Conservation (phyloP, 2,797 vertebrate species). For the Tarsius wallacei region DNA sequence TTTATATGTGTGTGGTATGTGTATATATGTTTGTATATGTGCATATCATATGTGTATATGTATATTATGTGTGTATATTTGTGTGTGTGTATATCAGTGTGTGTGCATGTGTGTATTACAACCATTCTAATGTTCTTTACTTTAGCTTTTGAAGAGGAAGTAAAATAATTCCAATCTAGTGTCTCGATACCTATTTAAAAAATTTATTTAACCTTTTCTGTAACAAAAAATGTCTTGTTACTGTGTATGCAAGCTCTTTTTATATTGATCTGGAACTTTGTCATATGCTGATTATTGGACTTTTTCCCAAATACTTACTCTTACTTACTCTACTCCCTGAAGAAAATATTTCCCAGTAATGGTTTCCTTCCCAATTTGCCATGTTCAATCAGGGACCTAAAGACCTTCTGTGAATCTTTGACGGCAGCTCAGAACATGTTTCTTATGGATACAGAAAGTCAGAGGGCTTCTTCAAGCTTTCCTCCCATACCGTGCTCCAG, state of each 20-base stretch:
- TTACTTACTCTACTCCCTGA: neutral
- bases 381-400: neutral
- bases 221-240: slow-evolving; percentile 7
- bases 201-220: neutral
- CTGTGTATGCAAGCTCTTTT: neutral
- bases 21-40: neutral
- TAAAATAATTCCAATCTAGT: neutral
- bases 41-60: neutral
- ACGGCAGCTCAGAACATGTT: neutral
- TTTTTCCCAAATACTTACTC: slow-evolving; percentile 7
- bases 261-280: neutral
- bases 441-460: neutral
- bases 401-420: neutral
- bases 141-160: fast-evolving
- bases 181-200: neutral
- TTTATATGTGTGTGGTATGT: neutral
- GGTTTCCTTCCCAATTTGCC: neutral
- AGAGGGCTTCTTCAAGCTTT: neutral
- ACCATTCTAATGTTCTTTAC: neutral
- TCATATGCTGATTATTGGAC: neutral
- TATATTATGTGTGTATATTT: neutral
- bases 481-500: fast-evolving
- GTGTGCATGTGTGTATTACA: neutral
- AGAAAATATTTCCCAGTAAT: slow-evolving; percentile 26
- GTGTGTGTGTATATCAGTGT: neutral